A percentile compares a stretch with the other conserved stretches of the same genome.
These are phyloP conservation scores for Aphidoletes aphidimyza DNA, from an alignment of 2,888 invertebrate genomes.

Conservation along the genomic window DNA sequence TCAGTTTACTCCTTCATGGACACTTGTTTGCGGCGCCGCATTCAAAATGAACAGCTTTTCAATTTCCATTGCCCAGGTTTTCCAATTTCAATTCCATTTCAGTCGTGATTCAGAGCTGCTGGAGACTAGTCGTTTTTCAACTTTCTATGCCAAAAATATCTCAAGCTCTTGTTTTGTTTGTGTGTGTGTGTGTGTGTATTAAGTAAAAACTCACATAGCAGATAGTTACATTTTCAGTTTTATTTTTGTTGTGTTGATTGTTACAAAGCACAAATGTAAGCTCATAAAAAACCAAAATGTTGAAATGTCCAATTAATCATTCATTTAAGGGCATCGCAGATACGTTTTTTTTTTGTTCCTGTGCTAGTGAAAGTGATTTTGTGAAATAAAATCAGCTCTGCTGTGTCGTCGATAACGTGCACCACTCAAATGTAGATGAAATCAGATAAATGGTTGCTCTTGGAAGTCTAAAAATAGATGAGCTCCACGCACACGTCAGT, in stretches of 20 bases:
- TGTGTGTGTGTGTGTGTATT: no score
- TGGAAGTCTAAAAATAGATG: constrained; percentile 35
- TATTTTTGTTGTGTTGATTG: no score
- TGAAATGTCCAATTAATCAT: no score
- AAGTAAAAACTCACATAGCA: constrained; percentile 6
- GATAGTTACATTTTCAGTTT: constrained; percentile 15
- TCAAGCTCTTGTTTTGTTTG: background rate
- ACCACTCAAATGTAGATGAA: background rate
- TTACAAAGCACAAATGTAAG: background rate
- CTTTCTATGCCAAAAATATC: background rate
- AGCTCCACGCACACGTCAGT: constrained; percentile 35
- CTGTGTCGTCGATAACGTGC: background rate
- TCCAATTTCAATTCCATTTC: constrained; percentile 37
- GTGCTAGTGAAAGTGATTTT: background rate
- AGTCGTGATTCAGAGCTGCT: constrained; percentile 37
- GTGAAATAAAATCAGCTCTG: background rate
- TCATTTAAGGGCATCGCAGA: no score
- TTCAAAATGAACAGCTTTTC: constrained; percentile 44
- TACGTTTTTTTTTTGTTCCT: no score
- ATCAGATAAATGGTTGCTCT: constrained; percentile 44
- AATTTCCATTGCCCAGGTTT: constrained; percentile 33
- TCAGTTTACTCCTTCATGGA: constrained; percentile 1
- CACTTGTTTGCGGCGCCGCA: constrained; percentile 54
- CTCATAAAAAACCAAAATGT: background rate
- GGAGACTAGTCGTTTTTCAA: background rate